A percentile compares a stretch with the other conserved stretches of the same genome.
Conservation (phyloP, 1,140 invertebrate genomes). For the Arctopsyche grandis region DNA sequence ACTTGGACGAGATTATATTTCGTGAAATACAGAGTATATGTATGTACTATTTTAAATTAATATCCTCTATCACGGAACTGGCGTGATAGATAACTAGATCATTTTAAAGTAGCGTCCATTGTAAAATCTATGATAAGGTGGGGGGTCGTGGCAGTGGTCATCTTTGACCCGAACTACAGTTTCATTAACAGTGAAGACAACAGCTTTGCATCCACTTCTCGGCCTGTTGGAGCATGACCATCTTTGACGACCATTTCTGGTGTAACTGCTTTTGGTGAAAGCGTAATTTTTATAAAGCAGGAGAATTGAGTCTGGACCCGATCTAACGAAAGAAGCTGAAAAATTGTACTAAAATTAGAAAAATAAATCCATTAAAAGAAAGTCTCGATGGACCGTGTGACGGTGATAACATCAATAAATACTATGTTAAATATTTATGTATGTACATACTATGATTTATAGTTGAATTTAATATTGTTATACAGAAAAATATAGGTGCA, state of each 20-base stretch:
- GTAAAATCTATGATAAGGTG: neutral
- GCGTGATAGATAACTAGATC: too few species aligned
- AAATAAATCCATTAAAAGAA: too few species aligned
- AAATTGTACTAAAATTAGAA: neutral
- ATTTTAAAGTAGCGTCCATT: neutral
- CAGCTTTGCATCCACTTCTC: constrained; percentile 1
- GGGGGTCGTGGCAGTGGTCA: neutral
- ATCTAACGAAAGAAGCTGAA: constrained; percentile 3
- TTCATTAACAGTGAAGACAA: neutral
- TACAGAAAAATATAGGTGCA: too few species aligned
- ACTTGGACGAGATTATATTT: too few species aligned
- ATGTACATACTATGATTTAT: too few species aligned
- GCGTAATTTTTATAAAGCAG: constrained; percentile 1
- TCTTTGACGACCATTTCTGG: neutral
- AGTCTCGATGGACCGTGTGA: too few species aligned
- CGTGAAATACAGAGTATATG: too few species aligned
- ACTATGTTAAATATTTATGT: too few species aligned
- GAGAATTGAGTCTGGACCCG: neutral
- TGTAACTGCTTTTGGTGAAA: neutral
- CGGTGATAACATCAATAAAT: too few species aligned
- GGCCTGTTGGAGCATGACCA: neutral
- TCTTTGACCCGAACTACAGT: neutral
- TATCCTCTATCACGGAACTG: too few species aligned
- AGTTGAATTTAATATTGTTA: too few species aligned
- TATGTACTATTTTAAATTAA: too few species aligned